A percentile compares a stretch with the other conserved stretches of the same genome.
phyloP scores from a whole-genome alignment of 2,113 vertebrate species.

The Paedocypris sp. region DNA sequence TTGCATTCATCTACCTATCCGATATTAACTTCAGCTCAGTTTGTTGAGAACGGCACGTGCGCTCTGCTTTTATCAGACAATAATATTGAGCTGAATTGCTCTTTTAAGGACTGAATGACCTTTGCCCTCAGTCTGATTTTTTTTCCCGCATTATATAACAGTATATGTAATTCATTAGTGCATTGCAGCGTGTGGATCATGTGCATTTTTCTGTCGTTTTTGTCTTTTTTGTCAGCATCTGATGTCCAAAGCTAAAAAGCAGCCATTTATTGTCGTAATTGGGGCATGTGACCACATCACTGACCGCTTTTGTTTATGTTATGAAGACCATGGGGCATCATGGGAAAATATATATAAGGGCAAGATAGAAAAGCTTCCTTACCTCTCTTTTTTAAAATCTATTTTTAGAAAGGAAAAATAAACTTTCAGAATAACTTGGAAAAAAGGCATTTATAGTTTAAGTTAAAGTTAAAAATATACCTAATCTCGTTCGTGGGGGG shows the following conservation, averaged over 20 bases:
- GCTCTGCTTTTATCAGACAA: too few relatives aligned
- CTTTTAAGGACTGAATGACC: conserved; percentile 8
- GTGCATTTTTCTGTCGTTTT: neutral
- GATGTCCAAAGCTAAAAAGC: too few relatives aligned
- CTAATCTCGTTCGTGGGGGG: too few relatives aligned
- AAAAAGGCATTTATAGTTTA: too few relatives aligned
- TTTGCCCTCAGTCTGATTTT: neutral
- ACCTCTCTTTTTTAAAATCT: too few relatives aligned
- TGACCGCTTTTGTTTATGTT: neutral
- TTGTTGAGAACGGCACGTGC: too few relatives aligned
- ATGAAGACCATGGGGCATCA: neutral
- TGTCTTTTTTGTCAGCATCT: too few relatives aligned
- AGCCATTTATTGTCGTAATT: too few relatives aligned
- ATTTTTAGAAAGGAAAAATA: too few relatives aligned
- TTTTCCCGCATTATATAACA: neutral
- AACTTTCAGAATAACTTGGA: too few relatives aligned
- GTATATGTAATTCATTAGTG: neutral
- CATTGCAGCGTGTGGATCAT: neutral
- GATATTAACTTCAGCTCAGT: neutral
- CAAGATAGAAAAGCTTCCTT: neutral
- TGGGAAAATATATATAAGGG: neutral
- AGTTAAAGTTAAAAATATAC: too few relatives aligned
- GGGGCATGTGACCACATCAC: neutral
- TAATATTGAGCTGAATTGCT: neutral
- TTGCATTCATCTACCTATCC: too few relatives aligned